Base-by-base conservation (phyloP, 2,113 vertebrate genomes). In the Pelecanus crispus region DNA sequence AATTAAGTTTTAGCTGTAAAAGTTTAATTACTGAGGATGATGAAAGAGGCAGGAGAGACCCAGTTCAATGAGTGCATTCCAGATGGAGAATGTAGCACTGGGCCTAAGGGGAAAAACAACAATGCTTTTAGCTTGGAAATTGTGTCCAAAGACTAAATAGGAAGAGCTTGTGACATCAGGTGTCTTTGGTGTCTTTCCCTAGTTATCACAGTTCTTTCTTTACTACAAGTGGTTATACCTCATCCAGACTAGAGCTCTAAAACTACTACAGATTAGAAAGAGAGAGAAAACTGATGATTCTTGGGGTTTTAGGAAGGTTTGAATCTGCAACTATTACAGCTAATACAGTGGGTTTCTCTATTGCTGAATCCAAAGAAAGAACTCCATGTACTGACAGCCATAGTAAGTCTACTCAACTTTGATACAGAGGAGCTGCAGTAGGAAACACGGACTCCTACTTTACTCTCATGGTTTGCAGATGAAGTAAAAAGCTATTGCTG, bases 11-110 rank as follows among this genome's bases (percentile, higher is more conserved):
- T 94, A 94, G 79, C 75, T 90, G 77, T 92, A 83, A 91, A 96
- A 96, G 67, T 77, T 90, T 95, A 92, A 96, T 96, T 92, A 93
- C 79, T 81, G 86, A 94, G 72, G 68, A 92, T 96, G 93, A 80
- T 82, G 56, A 78, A 97, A 77, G 67, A 95, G 86, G 79, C 94
- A 96, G 80, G 67, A 81, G 86, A 73, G 86, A 86, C 58, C 50
- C 66, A 77, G 86, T 61, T 90, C 81, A 78, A 21, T 71, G 75
- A 94, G n/a, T 52, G 31, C 28, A 32, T 80, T 95, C 90, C 79
- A 95, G 90, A 88, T 94, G 92, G 88, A 94, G 82, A 79, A 88
- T 29, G 38, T 50, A 84, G 36, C 53, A 44, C 49, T 25, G 44
- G 73, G 65, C 49, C 70, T 92, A 80, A 72, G 58, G 56, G 80